Conservation (phyloP, 2,888 invertebrate genomes). For the Drosophila atroscutellata region DNA sequence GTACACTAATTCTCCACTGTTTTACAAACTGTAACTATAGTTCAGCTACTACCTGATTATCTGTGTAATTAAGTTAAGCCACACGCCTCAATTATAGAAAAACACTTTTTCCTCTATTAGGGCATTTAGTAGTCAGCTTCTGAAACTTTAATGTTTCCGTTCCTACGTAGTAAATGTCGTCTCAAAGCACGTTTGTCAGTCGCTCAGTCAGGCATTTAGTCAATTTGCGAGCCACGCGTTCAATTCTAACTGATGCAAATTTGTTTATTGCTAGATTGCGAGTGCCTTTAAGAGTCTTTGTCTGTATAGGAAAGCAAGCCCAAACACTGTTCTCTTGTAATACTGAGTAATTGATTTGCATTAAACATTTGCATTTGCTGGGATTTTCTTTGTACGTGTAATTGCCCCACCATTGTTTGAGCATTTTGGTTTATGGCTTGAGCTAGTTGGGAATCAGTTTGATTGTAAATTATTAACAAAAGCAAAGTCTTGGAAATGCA, state of each 20-base stretch:
- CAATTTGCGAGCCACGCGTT: conserved; percentile 48
- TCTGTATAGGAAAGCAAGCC: conserved; percentile 14
- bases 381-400: conserved; percentile 30
- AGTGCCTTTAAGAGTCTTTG: conserved; percentile 19
- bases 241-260: conserved; percentile 45
- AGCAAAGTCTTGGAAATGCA: neutral
- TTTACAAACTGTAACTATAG: too few relatives aligned
- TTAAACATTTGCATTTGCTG: conserved; percentile 34
- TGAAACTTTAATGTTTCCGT: neutral
- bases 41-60: neutral
- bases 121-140: conserved; percentile 2
- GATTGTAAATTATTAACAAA: neutral
- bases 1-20: neutral
- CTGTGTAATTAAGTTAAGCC: neutral
- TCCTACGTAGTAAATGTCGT: neutral
- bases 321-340: neutral
- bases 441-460: neutral
- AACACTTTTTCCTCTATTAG: neutral
- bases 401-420: conserved; percentile 22
- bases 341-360: conserved; percentile 17
- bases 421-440: neutral
- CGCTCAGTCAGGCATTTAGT: conserved; percentile 23
- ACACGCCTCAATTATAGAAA: neutral
- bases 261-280: conserved; percentile 15
- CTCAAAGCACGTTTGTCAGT: conserved; percentile 22